These are phyloP conservation scores for Harpagoxenus sublaevis DNA, from an alignment of 2,888 invertebrate genomes.

Conservation along the genomic window DNA sequence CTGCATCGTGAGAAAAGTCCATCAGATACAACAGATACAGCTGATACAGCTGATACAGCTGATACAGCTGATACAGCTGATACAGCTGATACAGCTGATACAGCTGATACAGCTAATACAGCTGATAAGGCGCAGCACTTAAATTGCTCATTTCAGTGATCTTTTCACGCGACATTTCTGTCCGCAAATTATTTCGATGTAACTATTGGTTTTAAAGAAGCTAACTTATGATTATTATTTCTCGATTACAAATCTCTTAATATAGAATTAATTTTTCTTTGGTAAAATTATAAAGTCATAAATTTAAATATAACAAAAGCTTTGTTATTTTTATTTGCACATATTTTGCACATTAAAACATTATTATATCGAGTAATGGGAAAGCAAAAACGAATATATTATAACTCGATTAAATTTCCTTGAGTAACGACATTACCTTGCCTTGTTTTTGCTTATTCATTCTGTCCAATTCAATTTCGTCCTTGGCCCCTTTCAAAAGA, in stretches of 20 bases:
- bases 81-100: not conserved
- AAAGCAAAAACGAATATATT: constrained; percentile 3
- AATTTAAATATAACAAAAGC: not conserved
- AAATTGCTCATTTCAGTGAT: not conserved
- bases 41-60: no score
- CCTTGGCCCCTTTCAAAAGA: constrained; percentile 82
- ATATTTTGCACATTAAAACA: not conserved
- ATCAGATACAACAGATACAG: not conserved
- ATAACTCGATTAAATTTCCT: constrained; percentile 29
- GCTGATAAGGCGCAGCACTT: not conserved
- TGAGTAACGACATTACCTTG: constrained; percentile 76
- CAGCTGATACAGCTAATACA: no score
- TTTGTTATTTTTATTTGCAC: not conserved
- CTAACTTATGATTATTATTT: not conserved
- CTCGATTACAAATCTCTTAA: not conserved
- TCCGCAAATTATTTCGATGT: not conserved
- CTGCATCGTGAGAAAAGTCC: constrained; percentile 4
- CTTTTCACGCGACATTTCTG: not conserved
- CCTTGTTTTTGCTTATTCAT: constrained; percentile 78
- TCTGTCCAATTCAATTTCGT: constrained; percentile 82
- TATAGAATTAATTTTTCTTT: not conserved
- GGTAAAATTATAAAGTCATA: not conserved
- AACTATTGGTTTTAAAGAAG: not conserved
- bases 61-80: no score
- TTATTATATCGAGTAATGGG: not conserved